Evolutionary conservation across 2,888 invertebrate genomes (phyloP).

Genomic region (Sericinus montela): DNA sequence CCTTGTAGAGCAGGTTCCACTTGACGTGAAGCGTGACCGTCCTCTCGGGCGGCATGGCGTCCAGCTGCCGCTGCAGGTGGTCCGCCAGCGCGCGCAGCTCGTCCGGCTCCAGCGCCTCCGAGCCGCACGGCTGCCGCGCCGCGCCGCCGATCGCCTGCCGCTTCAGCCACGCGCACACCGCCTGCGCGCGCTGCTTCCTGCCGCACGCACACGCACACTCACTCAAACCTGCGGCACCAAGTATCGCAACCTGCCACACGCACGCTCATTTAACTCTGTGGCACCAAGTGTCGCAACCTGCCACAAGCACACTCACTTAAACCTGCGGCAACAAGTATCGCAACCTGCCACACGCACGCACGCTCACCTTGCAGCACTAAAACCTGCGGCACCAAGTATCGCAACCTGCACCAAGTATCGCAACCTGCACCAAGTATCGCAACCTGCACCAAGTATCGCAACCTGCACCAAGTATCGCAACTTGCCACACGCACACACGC

Average conservation of each 20-base stretch:
- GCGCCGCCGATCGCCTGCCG: conserved; percentile 81
- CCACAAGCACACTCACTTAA: conserved; percentile 83
- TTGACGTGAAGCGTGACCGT: conserved; percentile 86
- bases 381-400: no score
- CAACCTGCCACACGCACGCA: conserved; percentile 84
- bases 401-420: conserved; percentile 82
- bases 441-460: no score
- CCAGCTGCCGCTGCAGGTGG: conserved; percentile 54
- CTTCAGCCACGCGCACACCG: conserved; percentile 86
- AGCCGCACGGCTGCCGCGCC: conserved; percentile 83
- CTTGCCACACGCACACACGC: conserved; percentile 84
- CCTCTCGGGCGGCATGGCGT: conserved; percentile 49
- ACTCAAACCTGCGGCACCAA: no score
- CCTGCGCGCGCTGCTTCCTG: conserved; percentile 65
- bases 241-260: conserved; percentile 82
- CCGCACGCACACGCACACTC: conserved; percentile 33
- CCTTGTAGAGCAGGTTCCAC: conserved; percentile 87
- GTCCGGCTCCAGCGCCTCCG: conserved; percentile 84
- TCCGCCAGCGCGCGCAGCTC: conserved; percentile 61
- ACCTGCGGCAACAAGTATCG: no score
- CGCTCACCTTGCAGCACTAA: conserved; percentile 78
- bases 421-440: conserved; percentile 82
- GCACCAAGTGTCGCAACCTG: conserved; percentile 83
- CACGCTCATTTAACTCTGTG: no score
- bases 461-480: no score